Evolutionary conservation across 1,140 invertebrate species (phyloP).

Genomic region (Diachasma alloeum): DNA sequence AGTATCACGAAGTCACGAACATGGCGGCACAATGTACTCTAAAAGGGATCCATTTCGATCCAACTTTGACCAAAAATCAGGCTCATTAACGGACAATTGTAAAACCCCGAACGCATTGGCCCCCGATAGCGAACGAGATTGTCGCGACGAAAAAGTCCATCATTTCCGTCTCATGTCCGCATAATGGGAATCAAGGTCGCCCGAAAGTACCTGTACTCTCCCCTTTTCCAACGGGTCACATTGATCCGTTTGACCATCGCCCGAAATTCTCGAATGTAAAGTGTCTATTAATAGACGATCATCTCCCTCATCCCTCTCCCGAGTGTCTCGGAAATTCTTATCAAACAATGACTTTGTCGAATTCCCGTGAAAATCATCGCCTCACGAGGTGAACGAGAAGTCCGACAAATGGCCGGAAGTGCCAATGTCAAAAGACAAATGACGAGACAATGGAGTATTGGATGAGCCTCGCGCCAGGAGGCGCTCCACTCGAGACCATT

Average conservation of each 20-base stretch:
- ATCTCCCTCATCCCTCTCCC: not conserved
- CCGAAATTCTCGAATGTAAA: not conserved
- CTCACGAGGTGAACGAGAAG: not conserved
- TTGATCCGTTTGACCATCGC: not conserved
- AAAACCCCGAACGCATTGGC: not conserved
- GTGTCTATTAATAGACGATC: not conserved
- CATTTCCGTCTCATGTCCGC: not conserved
- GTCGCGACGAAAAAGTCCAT: no score
- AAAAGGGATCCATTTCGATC: slow-evolving; percentile 31
- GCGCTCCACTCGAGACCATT: slow-evolving; percentile 2
- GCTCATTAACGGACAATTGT: not conserved
- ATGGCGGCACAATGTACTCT: slow-evolving; percentile 21
- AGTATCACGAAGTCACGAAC: slow-evolving; percentile 31
- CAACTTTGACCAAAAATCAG: not conserved
- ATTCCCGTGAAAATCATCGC: not conserved
- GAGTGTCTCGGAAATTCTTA: not conserved
- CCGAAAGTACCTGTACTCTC: not conserved
- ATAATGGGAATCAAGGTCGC: not conserved
- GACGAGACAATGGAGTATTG: not conserved
- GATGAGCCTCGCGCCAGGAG: not conserved
- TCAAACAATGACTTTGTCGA: not conserved
- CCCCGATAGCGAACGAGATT: no score
- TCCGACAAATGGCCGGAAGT: not conserved
- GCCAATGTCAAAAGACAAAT: not conserved
- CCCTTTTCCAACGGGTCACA: not conserved